Conservation (phyloP, 2,888 invertebrate species). For the Hedya salicella region DNA sequence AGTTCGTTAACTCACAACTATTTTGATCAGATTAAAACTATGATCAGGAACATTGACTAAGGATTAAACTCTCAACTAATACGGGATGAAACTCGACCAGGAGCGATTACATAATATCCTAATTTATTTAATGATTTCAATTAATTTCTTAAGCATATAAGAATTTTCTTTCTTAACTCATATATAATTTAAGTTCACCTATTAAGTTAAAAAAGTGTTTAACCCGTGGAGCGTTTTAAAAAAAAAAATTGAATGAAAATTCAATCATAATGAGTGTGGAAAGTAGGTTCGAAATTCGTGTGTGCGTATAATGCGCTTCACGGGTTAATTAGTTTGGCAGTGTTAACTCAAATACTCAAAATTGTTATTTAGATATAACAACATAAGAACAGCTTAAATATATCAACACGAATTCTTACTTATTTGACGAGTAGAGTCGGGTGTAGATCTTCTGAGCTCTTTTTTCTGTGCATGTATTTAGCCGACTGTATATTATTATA, state of each 20-base stretch:
- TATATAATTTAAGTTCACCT: neutral
- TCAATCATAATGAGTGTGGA: too few relatives aligned
- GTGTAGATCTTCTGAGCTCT: neutral
- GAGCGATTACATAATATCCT: slow-evolving; percentile 15
- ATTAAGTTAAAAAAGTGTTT: neutral
- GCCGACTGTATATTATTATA: neutral
- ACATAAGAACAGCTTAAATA: too few relatives aligned
- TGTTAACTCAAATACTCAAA: slow-evolving; percentile 15
- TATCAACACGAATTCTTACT: too few relatives aligned
- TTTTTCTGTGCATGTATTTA: neutral
- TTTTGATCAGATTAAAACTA: slow-evolving; percentile 70
- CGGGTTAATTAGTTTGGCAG: slow-evolving; percentile 5
- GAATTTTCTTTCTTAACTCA: neutral
- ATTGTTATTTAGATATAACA: too few relatives aligned
- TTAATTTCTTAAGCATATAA: neutral
- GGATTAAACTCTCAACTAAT: slow-evolving; percentile 62
- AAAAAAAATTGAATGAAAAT: too few relatives aligned
- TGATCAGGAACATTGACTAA: slow-evolving; percentile 70
- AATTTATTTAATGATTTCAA: slow-evolving; percentile 21
- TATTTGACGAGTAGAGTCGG: neutral
- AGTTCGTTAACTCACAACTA: slow-evolving; percentile 57
- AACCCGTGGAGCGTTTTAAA: too few relatives aligned
- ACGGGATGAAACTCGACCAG: slow-evolving; percentile 47
- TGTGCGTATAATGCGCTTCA: too few relatives aligned
- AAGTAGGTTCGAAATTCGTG: too few relatives aligned